Conservation (phyloP, 2,797 vertebrate genomes). For the Paguma larvata region DNA sequence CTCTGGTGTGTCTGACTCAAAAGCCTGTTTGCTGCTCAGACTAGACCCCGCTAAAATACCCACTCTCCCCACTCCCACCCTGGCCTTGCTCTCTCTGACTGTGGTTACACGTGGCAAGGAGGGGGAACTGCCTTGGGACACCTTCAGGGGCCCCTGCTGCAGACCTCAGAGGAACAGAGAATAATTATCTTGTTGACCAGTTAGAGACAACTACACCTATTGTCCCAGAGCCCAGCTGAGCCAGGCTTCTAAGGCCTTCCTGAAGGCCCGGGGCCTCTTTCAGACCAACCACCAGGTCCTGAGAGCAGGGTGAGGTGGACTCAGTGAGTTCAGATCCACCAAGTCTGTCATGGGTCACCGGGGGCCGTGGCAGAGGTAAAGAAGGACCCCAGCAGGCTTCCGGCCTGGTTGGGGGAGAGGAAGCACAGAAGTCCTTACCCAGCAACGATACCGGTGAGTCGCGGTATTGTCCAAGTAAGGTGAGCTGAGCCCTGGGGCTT, state of each 20-base stretch:
- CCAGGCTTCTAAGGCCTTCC: background rate
- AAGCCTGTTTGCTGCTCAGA: background rate
- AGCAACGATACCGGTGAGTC: background rate
- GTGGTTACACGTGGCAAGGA: background rate
- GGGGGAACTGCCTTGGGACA: background rate
- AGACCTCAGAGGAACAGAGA: background rate
- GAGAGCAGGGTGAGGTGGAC: background rate
- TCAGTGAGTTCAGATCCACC: background rate
- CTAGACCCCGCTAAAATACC: background rate
- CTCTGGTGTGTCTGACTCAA: background rate
- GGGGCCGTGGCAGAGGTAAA: too few species aligned
- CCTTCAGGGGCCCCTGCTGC: background rate
- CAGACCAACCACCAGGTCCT: background rate
- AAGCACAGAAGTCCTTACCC: fast-evolving
- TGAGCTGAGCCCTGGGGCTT: background rate
- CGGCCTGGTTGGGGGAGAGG: background rate
- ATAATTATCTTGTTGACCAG: background rate
- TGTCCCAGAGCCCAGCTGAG: fast-evolving
- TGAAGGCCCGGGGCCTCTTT: background rate
- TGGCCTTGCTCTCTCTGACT: background rate
- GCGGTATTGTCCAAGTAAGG: background rate
- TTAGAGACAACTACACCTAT: background rate
- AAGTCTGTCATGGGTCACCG: too few species aligned
- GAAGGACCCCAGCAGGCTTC: background rate
- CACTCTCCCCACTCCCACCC: background rate